These are phyloP conservation scores for Macaca mulatta DNA, from an alignment of 2,113 vertebrate genomes.

Conservation along the genomic window DNA sequence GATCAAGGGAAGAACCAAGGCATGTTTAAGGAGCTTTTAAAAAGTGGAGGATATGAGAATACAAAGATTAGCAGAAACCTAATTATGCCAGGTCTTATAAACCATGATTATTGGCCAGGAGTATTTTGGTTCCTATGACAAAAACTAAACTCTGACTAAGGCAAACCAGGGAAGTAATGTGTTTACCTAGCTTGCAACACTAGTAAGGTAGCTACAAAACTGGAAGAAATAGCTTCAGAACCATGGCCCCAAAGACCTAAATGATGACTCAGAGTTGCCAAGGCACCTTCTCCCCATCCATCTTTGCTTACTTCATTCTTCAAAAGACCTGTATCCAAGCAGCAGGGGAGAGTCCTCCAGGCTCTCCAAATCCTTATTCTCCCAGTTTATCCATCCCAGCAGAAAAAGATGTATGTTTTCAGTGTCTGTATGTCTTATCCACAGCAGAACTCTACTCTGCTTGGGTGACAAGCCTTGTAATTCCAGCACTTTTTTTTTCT, in stretches of 20 bases:
- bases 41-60: not conserved
- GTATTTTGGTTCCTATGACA: not conserved
- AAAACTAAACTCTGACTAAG: not conserved
- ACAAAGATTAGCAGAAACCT: not conserved
- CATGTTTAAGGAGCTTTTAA: not conserved
- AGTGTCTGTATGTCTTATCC: not conserved
- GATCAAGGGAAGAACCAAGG: not conserved
- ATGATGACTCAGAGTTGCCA: not conserved
- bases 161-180: not conserved
- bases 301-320: not conserved
- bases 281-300: not conserved
- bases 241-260: not conserved
- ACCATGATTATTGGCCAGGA: not conserved
- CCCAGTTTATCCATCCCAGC: not conserved
- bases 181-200: not conserved
- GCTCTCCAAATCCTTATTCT: not conserved
- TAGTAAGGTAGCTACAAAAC: not conserved
- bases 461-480: not conserved
- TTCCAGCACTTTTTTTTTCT: rapidly evolving
- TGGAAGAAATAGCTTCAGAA: not conserved
- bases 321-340: not conserved
- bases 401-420: not conserved
- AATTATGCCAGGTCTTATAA: rapidly evolving
- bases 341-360: not conserved
- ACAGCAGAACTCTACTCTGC: not conserved